Percentiles rank a stretch among this genome's conserved stretches.
These are phyloP conservation scores for Diogma glabrata DNA, from an alignment of 2,888 invertebrate species.

Conservation along the genomic window DNA sequence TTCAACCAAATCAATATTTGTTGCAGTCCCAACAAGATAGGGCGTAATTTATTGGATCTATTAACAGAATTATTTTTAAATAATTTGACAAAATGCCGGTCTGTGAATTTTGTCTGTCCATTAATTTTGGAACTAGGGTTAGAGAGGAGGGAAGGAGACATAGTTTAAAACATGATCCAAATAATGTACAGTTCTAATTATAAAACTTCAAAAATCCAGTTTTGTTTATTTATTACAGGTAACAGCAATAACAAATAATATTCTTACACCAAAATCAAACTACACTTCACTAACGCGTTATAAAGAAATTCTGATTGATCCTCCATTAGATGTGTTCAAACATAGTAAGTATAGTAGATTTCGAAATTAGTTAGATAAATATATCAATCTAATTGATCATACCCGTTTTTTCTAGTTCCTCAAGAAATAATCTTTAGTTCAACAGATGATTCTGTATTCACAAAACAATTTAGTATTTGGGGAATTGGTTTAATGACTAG, in stretches of 20 bases:
- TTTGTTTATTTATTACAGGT: slow-evolving; percentile 1
- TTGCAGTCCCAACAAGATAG: no score
- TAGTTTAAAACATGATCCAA: no score
- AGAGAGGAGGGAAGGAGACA: no score
- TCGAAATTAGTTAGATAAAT: neutral
- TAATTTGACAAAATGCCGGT: no score
- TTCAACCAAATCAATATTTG: no score
- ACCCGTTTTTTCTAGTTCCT: neutral
- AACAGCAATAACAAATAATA: neutral
- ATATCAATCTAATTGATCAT: neutral
- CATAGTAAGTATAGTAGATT: neutral
- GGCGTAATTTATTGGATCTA: no score
- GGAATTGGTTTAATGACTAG: neutral
- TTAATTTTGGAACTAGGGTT: no score
- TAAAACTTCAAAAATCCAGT: no score
- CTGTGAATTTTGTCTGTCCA: no score
- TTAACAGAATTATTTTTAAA: no score
- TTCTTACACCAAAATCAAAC: neutral
- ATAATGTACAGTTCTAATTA: no score
- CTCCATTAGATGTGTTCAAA: slow-evolving; percentile 3
- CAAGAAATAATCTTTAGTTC: slow-evolving; percentile 1
- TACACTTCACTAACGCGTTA: neutral
- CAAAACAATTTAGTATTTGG: neutral
- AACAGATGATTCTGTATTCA: neutral
- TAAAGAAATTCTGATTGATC: neutral